Percentiles rank a stretch among this genome's conserved stretches.
These are phyloP conservation scores for Falco concolor DNA, from an alignment of 2,797 vertebrate species.

Conservation along the genomic window DNA sequence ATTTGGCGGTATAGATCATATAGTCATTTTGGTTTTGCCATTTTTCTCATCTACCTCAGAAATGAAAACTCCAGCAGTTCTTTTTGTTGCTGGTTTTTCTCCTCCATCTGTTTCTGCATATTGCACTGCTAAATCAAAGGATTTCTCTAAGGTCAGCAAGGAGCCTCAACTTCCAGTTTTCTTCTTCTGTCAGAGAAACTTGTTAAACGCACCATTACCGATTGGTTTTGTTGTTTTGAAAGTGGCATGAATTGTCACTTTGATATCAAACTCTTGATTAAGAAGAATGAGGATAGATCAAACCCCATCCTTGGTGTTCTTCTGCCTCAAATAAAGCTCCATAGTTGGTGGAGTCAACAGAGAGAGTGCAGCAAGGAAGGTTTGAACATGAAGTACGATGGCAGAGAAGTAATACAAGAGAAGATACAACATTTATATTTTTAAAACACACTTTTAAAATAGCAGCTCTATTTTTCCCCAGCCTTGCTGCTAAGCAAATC, in stretches of 20 bases:
- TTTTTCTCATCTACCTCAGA: background rate
- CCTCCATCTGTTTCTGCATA: background rate
- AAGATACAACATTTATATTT: background rate
- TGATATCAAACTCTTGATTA: background rate
- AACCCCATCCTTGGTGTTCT: background rate
- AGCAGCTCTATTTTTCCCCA: background rate
- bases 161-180: background rate
- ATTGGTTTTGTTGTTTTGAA: background rate
- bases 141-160: background rate
- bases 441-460: background rate
- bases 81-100: background rate
- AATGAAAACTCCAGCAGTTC: background rate
- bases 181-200: background rate
- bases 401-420: background rate
- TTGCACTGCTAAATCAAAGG: conserved; percentile 7
- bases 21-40: background rate
- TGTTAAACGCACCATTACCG: background rate
- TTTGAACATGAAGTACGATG: background rate
- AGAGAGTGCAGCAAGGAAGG: background rate
- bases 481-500: conserved; percentile 1
- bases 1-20: background rate
- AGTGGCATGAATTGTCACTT: background rate
- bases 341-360: background rate
- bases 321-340: background rate
- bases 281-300: background rate